Percentiles rank a stretch among this genome's conserved stretches.
phyloP scores from a whole-genome alignment of 1,140 invertebrate genomes.

The Zaprionus ornatus region DNA sequence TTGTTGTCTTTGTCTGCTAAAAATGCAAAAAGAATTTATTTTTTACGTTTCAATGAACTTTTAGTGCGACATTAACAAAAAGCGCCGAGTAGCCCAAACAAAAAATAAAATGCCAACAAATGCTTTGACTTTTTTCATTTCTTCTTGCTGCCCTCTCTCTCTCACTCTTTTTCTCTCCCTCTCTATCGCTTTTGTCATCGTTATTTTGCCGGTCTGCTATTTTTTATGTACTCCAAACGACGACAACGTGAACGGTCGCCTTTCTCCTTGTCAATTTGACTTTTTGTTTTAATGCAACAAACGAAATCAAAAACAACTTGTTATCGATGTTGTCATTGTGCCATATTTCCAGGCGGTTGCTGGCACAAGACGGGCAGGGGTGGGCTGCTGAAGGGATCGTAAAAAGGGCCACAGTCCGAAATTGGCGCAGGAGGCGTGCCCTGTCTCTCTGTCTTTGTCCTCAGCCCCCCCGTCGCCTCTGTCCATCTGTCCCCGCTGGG shows the following conservation, averaged over 20 bases:
- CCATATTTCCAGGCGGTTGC: constrained; percentile 41
- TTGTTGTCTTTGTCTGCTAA: constrained; percentile 26
- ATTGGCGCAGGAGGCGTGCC: background rate
- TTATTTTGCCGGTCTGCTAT: constrained; percentile 21
- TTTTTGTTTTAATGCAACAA: constrained; percentile 71
- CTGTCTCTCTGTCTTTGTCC: background rate
- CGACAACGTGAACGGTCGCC: constrained; percentile 56
- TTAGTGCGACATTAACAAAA: constrained; percentile 62
- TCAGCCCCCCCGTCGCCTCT: background rate
- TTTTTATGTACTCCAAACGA: constrained; percentile 38
- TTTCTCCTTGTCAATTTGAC: constrained; percentile 59
- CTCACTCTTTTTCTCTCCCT: background rate
- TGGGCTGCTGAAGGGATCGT: background rate
- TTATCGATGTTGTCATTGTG: constrained; percentile 73
- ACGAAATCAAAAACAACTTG: constrained; percentile 76
- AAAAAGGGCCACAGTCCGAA: constrained; percentile 7
- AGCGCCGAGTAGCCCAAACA: constrained; percentile 28
- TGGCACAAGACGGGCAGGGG: background rate
- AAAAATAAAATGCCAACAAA: constrained; percentile 26
- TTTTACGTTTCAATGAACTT: constrained; percentile 63
- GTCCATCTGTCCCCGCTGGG: constrained; percentile 5
- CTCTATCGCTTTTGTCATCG: constrained; percentile 2
- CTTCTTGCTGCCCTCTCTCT: background rate
- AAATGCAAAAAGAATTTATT: constrained; percentile 56
- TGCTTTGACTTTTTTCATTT: constrained; percentile 23